phyloP scores from a whole-genome alignment of 2,797 vertebrate genomes.

The Phoxinus dragarum region DNA sequence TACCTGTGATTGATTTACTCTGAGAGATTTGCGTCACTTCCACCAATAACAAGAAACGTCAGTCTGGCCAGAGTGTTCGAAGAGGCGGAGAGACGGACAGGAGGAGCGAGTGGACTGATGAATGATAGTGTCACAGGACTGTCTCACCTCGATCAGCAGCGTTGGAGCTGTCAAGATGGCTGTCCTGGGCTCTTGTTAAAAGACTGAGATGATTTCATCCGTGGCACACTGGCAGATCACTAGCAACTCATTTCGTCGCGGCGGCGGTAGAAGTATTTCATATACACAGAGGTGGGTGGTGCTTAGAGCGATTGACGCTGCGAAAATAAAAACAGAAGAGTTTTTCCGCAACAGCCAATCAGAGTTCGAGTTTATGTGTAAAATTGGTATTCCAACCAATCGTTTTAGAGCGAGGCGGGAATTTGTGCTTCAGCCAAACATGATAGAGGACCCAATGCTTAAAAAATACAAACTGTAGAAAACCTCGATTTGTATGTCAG shows the following conservation, averaged over 20 bases:
- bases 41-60: constrained; percentile 80
- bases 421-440: constrained; percentile 64
- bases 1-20: neutral
- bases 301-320: constrained; percentile 26
- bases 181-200: constrained; percentile 32
- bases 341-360: constrained; percentile 47
- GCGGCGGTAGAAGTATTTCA: constrained; percentile 71
- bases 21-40: constrained; percentile 70
- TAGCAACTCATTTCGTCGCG: constrained; percentile 65
- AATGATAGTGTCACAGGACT: constrained; percentile 48
- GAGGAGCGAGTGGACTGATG: constrained; percentile 56
- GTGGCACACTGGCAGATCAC: constrained; percentile 65
- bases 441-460: constrained; percentile 54
- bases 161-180: constrained; percentile 59
- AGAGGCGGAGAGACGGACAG: constrained; percentile 60
- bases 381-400: constrained; percentile 63
- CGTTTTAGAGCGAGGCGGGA: constrained; percentile 58
- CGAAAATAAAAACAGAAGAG: constrained; percentile 4
- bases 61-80: constrained; percentile 48
- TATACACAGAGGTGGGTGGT: constrained; percentile 75
- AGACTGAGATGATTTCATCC: constrained; percentile 57
- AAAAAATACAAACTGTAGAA: constrained; percentile 10
- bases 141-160: constrained; percentile 32
- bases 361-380: neutral
- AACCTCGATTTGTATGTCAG: neutral